These are phyloP conservation scores for Drosophila lacicola DNA, from an alignment of 2,888 invertebrate species.

Conservation along the genomic window DNA sequence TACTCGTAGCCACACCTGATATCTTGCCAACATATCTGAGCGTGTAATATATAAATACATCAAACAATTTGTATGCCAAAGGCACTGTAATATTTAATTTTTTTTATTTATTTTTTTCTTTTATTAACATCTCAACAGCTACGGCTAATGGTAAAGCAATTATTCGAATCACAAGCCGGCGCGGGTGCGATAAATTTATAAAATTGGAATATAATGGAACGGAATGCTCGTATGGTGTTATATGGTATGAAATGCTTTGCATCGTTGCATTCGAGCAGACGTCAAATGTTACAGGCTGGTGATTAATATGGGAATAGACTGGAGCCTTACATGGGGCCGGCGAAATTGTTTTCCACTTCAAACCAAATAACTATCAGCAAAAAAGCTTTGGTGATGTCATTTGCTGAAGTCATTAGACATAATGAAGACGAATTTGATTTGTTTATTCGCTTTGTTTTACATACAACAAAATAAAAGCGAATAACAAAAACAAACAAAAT, in stretches of 20 bases:
- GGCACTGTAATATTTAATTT: constrained; percentile 50
- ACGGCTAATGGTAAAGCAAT: constrained; percentile 73
- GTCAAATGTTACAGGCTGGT: constrained; percentile 31
- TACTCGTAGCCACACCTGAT: constrained; percentile 67
- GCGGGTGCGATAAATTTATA: constrained; percentile 58
- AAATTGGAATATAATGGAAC: constrained; percentile 49
- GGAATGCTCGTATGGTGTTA: not conserved
- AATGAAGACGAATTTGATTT: constrained; percentile 72
- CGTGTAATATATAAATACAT: constrained; percentile 58
- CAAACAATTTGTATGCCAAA: constrained; percentile 66
- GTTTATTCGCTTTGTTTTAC: constrained; percentile 50
- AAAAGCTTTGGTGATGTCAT: constrained; percentile 65
- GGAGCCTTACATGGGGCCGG: constrained; percentile 4
- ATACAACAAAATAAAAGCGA: constrained; percentile 2
- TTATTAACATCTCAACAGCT: constrained; percentile 39
- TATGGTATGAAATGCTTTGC: constrained; percentile 49
- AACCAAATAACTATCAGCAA: constrained; percentile 26
- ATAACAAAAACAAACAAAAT: not conserved
- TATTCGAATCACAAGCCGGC: constrained; percentile 70
- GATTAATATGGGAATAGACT: constrained; percentile 16
- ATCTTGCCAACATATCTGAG: constrained; percentile 43
- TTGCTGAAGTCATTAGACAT: constrained; percentile 50
- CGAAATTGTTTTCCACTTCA: constrained; percentile 30
- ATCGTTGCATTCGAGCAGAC: constrained; percentile 69
- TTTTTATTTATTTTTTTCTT: constrained; percentile 32